Evolutionary conservation across 1,140 invertebrate genomes (phyloP), one percentile per base, ranked within the genome.

Genomic region (Eriosoma lanigerum): DNA sequence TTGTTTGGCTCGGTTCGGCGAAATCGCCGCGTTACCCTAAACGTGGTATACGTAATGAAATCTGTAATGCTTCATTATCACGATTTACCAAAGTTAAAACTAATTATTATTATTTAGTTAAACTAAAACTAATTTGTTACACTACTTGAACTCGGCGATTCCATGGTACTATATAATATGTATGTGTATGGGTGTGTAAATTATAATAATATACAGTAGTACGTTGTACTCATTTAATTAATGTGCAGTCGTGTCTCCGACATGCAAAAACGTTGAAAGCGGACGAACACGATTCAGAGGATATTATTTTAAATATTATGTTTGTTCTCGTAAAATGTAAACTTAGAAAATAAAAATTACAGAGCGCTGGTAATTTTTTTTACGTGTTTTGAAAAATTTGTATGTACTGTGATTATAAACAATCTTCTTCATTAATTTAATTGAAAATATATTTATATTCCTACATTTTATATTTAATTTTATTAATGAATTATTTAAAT

Each of bases 61-160:
- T 13, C 17, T 15, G 46, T 38, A 32, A 70, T 24, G 48, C 46
- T 70, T 48, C 66, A 70, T 70, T 50, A 70, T 50, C 46, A 70
- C 66, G n/a, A 70, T 50, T 48, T 19, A 70, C 17, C 2, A 50
- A 70, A 50, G 66, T 50, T 70, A 29, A 50, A 70, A 70, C 66
- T 70, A 70, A 44, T 70, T 70, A 70, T 70, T 70, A 44, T 70
- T 70, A 70, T 70, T 70, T 50, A 70, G 66, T 70, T 50, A 24
- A 70, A 70, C 66, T 44, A 70, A 70, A 50, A 70, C 66, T 70
- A 70, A 70, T 70, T 70, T 50, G 66, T 70, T 70, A 70, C 66
- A 70, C 66, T 70, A 26, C 66, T 70, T 70, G 66, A 70, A 70
- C 66, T 12, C 46, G 24, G 6, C 66, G 21, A 24, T 70, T 70